A percentile compares a stretch with the other conserved stretches of the same genome.
phyloP scores from a whole-genome alignment of 2,888 invertebrate species.

The Digitonthophagus gazella region DNA sequence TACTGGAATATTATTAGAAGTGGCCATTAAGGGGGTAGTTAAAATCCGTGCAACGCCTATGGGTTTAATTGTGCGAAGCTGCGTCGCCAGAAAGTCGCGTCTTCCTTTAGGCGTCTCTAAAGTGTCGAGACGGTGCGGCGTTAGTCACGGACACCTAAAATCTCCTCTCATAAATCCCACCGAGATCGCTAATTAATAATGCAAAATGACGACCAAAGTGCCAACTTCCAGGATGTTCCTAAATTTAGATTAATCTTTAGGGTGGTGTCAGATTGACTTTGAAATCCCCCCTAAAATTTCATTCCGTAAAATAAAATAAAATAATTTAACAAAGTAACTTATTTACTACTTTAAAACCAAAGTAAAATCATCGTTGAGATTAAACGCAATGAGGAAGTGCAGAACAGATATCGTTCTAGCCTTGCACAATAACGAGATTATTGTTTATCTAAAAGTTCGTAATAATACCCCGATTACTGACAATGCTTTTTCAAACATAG shows the following conservation, averaged over 20 bases:
- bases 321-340: too few relatives aligned
- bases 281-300: too few relatives aligned
- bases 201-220: conserved; percentile 5
- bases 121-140: background rate
- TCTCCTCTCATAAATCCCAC: conserved; percentile 4
- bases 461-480: background rate
- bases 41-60: conserved; percentile 11
- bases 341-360: too few relatives aligned
- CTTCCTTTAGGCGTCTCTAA: conserved; percentile 8
- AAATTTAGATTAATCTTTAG: conserved; percentile 9
- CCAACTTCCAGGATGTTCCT: conserved; percentile 5
- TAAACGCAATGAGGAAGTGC: background rate
- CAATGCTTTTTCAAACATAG: background rate
- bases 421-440: background rate
- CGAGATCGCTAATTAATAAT: conserved; percentile 15
- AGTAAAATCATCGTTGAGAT: too few relatives aligned
- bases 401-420: background rate
- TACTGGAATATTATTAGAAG: conserved; percentile 12
- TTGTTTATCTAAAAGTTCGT: background rate
- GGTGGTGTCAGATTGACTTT: background rate
- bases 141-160: conserved; percentile 1
- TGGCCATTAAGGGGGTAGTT: conserved; percentile 3
- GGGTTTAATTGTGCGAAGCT: conserved; percentile 8
- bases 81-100: conserved; percentile 6
- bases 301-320: too few relatives aligned